phyloP scores from a whole-genome alignment of 2,888 invertebrate genomes.

The Lingula anatina region DNA sequence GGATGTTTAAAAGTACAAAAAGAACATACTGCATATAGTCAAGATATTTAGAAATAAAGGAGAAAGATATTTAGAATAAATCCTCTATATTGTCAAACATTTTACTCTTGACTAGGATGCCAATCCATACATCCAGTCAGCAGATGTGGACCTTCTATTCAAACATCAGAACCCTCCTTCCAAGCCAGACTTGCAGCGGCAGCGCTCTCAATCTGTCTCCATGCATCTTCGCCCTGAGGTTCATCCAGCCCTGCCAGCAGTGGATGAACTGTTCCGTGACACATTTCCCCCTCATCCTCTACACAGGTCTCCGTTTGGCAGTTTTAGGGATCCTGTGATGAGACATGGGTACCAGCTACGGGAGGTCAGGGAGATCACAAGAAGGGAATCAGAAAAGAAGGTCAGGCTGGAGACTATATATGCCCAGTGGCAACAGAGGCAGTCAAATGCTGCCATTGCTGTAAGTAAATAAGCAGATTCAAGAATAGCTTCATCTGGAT shows the following conservation, averaged over 20 bases:
- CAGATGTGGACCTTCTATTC: conserved; percentile 37
- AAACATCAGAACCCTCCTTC: conserved; percentile 29
- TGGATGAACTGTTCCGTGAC: no score
- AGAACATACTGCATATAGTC: no score
- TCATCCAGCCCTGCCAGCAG: conserved; percentile 18
- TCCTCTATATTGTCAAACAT: no score
- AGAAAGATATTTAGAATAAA: no score
- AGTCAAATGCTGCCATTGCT: conserved; percentile 29
- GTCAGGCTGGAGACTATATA: conserved; percentile 58
- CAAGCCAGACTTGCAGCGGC: conserved; percentile 24
- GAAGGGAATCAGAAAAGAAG: conserved; percentile 54
- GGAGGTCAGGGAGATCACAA: conserved; percentile 55
- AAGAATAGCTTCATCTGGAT: no score
- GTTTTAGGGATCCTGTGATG: conserved; percentile 57
- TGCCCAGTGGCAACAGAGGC: conserved; percentile 61
- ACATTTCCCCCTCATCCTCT: no score
- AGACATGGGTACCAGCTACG: conserved; percentile 62
- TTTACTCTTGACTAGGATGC: no score
- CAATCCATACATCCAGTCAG: conserved; percentile 22
- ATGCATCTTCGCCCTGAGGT: conserved; percentile 6
- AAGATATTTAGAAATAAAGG: no score
- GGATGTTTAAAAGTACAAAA: no score
- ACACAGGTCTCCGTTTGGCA: conserved; percentile 20
- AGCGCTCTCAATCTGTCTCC: conserved; percentile 9
- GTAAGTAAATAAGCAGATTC: no score